phyloP scores from a whole-genome alignment of 1,140 invertebrate genomes.

The Halictus rubicundus region DNA sequence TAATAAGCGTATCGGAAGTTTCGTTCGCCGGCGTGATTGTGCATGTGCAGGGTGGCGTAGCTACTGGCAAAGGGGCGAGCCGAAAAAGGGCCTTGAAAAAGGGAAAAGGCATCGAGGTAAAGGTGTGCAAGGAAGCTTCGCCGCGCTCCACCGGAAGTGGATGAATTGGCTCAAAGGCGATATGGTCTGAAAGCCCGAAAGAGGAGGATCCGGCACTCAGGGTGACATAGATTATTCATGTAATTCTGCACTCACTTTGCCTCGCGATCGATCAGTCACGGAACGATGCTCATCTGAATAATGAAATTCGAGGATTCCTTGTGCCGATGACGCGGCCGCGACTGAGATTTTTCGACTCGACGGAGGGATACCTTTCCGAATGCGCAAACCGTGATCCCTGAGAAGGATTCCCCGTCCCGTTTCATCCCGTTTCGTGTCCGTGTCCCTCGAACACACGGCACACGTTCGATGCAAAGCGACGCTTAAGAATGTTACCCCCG shows the following conservation, averaged over 20 bases:
- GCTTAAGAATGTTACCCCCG: conserved; percentile 35
- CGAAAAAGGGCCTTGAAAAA: background rate
- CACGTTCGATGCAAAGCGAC: conserved; percentile 42
- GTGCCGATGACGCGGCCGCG: conserved; percentile 52
- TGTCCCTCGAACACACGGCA: conserved; percentile 1
- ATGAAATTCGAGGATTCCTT: conserved; percentile 66
- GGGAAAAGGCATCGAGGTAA: conserved; percentile 26
- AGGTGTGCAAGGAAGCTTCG: conserved; percentile 45
- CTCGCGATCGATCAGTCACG: conserved; percentile 65
- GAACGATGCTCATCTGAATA: conserved; percentile 67
- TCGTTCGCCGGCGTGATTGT: background rate
- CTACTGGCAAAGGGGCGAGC: conserved; percentile 15
- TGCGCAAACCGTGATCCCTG: conserved; percentile 22
- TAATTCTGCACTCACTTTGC: conserved; percentile 67
- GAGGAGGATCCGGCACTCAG: conserved; percentile 64
- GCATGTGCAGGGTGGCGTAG: background rate
- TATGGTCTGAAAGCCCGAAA: conserved; percentile 65
- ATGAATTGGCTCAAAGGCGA: conserved; percentile 67
- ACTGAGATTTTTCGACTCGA: conserved; percentile 55
- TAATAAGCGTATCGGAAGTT: too few species aligned
- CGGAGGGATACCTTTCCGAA: conserved; percentile 21
- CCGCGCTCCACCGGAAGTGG: conserved; percentile 58
- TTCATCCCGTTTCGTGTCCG: background rate
- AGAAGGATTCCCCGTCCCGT: background rate
- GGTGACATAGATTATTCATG: conserved; percentile 67